Base-by-base conservation (phyloP, 2,113 vertebrate genomes). In the Colius striatus region DNA sequence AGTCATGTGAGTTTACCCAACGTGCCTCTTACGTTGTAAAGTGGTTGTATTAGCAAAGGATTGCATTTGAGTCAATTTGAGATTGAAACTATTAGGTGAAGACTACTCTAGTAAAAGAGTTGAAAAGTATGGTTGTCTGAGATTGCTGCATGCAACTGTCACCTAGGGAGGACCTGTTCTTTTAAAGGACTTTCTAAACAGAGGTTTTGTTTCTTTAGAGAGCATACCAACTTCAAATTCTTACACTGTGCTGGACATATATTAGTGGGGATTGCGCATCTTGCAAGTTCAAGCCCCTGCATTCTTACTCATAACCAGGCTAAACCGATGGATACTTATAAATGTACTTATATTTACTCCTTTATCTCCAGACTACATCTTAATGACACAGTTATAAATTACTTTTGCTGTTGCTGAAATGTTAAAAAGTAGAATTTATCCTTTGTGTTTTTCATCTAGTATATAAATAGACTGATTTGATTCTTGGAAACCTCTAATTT, bases 401-500 rank as follows among this genome's bases (percentile, higher is more conserved):
- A 84, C 41, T 91, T 68, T 55, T 78, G n/a, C 27, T 91, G 72
- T 60, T 81, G 58, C 51, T 87, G 87, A 94, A 89, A 87, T 82
- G 90, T 70, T 57, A 83, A 47, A 10, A 89, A 65, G 54, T 66
- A 87, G 90, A 77, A 73, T 77, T 65, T 96, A 61, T 66, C 30
- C 41, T 61, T 96, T 74, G 51, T 92, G 45, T 89, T 63, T 93
- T 75, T 93, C 32, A 12, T 96, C 54, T 82, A 55, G 65, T 53
- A 74, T 74, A 94, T 86, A 97, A 96, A 96, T 93, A 90, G 54
- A 9, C 50, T 65, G 57, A 60, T 84, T 90, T 73, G 54, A 62
- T 92, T 93, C 92, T 97, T 96, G 95, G 80, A 94, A 96, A 97
- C 73, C 54, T 81, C 94, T 92, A 85, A 94, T 94, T 97, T 96